Evolutionary conservation across 2,797 vertebrate species (phyloP).

Genomic region (Sylvia borin): DNA sequence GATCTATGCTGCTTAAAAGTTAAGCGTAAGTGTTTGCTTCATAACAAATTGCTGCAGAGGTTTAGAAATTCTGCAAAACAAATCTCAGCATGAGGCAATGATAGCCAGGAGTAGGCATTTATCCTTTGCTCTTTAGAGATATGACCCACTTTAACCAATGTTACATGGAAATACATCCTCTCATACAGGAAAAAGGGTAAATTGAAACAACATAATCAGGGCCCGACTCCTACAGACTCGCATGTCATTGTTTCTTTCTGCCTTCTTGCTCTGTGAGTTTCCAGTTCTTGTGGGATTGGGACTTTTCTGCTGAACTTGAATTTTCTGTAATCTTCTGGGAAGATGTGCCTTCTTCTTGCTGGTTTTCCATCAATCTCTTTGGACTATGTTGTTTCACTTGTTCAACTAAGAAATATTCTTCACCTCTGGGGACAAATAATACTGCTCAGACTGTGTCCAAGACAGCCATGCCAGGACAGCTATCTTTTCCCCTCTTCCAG

Average conservation of each 20-base stretch:
- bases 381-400: not conserved
- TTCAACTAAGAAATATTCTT: not conserved
- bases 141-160: not conserved
- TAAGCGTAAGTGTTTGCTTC: not conserved
- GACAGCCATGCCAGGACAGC: not conserved
- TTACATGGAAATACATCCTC: not conserved
- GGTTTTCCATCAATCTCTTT: not conserved
- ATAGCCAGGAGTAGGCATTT: not conserved
- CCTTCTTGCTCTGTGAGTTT: not conserved
- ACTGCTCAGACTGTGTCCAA: not conserved
- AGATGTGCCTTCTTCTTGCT: not conserved
- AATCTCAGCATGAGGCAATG: not conserved
- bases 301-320: not conserved
- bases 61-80: not conserved
- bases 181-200: not conserved
- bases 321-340: not conserved
- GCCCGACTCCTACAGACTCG: fast-evolving
- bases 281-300: not conserved
- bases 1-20: not conserved
- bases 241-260: not conserved
- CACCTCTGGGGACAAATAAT: not conserved
- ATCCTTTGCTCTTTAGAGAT: not conserved
- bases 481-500: not conserved
- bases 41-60: not conserved
- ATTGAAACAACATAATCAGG: not conserved